Base-by-base conservation (phyloP, 2,797 vertebrate species). In the Anableps anableps region DNA sequence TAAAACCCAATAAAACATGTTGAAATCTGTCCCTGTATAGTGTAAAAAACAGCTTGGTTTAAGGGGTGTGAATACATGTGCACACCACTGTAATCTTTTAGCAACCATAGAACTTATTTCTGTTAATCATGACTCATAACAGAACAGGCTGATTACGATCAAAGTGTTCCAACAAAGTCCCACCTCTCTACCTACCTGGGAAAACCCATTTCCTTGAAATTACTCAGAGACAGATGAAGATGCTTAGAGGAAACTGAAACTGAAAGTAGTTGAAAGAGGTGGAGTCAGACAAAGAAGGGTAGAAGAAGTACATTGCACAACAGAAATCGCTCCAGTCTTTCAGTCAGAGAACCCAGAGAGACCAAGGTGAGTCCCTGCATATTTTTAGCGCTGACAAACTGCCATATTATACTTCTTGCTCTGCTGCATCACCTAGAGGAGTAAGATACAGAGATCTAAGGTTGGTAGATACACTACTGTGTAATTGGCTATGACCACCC, bases 361-460 rank as follows among this genome's bases (percentile, higher is more conserved):
- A 26, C 3, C 8, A 45, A 76, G 88, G 92, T 92, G 83, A 88
- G 88, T 84, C 0, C 14, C 3, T 36, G 0, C n/a, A 36, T 2
- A n/a, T n/a, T 17, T 68, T 48, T 47, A 4, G 34, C 36, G 10
- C 13, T 43, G 13, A 66, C 14, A 19, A 3, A 73, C 21, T 23
- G 50, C 64, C 4, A 16, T 4, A 47, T 62, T 26, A 36, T 62
- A 51, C 3, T 53, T 38, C 11, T 36, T 48, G 5, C 26, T 23
- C 64, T 34, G 51, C 29, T 34, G 29, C 58, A 19, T 64, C 5
- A 58, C 4, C 60, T 26, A 43, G 31, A 47, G 73, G 23, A 66
- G 19, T 38, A 0, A 71, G 29, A 50, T 0, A 26, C 36, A 23
- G 9, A 43, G 23, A 7, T 31, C 31, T 17, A 48, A 48, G 47